Evolutionary conservation across 2,113 vertebrate genomes (phyloP).

Genomic region (Labeo catla): DNA sequence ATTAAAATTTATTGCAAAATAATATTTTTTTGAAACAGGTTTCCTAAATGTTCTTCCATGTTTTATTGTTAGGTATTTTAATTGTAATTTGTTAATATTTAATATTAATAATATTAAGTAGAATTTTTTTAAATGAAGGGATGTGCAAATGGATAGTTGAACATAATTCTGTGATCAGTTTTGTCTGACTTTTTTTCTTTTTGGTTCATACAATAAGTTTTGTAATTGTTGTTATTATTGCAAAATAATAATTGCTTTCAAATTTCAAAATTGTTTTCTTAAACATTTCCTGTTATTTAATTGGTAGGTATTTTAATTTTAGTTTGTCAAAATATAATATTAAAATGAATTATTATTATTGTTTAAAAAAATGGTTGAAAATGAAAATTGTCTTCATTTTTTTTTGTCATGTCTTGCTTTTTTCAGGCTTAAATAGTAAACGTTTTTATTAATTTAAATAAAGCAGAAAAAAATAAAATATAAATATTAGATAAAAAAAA

Average conservation of each 20-base stretch:
- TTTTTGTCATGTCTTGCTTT: background rate
- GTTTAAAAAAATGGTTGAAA: background rate
- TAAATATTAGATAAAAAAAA: background rate
- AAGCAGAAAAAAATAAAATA: background rate
- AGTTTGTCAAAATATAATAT: background rate
- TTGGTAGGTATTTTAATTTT: background rate
- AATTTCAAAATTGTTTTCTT: background rate
- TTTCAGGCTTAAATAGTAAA: too few species aligned
- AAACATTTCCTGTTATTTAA: background rate
- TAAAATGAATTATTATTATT: background rate
- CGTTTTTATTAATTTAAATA: too few species aligned
- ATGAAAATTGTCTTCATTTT: background rate
- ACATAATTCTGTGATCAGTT: too few species aligned
- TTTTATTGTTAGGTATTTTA: background rate
- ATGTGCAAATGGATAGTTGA: too few species aligned
- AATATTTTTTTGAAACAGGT: background rate
- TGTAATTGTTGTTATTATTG: background rate
- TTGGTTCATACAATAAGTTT: too few species aligned
- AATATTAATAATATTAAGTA: background rate
- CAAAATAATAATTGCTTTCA: background rate
- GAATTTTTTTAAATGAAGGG: background rate
- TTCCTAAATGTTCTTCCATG: background rate
- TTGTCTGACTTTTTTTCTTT: too few species aligned
- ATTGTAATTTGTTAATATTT: background rate
- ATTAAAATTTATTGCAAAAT: background rate